A percentile compares a stretch with the other conserved stretches of the same genome.
Evolutionary conservation across 2,888 invertebrate genomes (phyloP).

Genomic region (Palloptera scutellata): DNA sequence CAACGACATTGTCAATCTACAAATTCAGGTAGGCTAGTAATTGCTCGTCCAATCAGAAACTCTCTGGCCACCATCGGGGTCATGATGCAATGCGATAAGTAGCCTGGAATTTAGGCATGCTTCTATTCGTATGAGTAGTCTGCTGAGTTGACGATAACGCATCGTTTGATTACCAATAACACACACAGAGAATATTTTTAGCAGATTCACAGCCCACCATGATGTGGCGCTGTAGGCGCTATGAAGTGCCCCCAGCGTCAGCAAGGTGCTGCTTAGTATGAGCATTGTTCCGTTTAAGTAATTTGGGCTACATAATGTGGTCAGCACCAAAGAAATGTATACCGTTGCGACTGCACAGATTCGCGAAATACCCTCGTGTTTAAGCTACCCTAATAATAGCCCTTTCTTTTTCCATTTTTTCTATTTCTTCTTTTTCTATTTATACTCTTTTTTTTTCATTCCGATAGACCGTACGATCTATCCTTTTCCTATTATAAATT

Average conservation of each 20-base stretch:
- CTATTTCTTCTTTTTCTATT: no score
- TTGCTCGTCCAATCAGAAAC: no score
- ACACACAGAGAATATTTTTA: slow-evolving; percentile 27
- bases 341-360: slow-evolving; percentile 21
- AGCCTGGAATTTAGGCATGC: slow-evolving; percentile 30
- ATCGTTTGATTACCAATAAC: slow-evolving; percentile 23
- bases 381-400: not conserved
- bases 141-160: slow-evolving; percentile 24
- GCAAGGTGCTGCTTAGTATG: slow-evolving; percentile 12
- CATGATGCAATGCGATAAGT: slow-evolving; percentile 27
- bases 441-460: no score
- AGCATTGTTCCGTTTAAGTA: slow-evolving; percentile 17
- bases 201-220: slow-evolving; percentile 28
- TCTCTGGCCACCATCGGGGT: slow-evolving; percentile 22
- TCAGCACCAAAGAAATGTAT: slow-evolving; percentile 13
- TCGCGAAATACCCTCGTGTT: slow-evolving; percentile 20
- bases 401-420: no score
- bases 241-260: slow-evolving; percentile 27
- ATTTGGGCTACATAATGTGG: slow-evolving; percentile 5
- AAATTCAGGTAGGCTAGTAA: no score
- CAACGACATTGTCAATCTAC: not conserved
- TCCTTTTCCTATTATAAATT: no score
- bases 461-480: no score
- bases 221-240: slow-evolving; percentile 25
- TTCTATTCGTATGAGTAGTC: no score